A percentile compares a stretch with the other conserved stretches of the same genome.
phyloP scores from a whole-genome alignment of 1,140 invertebrate species.

The Papilio polytes region DNA sequence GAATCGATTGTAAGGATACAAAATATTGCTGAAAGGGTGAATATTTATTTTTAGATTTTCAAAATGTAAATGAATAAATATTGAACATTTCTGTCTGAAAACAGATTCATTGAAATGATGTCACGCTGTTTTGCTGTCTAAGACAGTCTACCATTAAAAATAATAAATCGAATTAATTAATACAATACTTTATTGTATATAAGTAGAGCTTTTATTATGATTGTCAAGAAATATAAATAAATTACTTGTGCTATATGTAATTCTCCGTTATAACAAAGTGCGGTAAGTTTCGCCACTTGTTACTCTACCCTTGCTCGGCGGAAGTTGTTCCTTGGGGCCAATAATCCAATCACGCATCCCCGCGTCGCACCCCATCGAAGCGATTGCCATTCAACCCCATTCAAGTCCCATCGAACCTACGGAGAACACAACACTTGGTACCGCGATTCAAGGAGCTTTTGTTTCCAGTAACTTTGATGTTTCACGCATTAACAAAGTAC shows the following conservation, averaged over 20 bases:
- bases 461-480: slow-evolving; percentile 14
- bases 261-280: background rate
- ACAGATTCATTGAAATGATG: too few relatives aligned
- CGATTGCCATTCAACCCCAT: slow-evolving; percentile 27
- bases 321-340: slow-evolving; percentile 48
- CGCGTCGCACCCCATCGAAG: slow-evolving; percentile 41
- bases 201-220: background rate
- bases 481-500: background rate
- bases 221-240: slow-evolving; percentile 1
- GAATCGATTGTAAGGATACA: background rate
- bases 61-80: background rate
- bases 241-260: background rate
- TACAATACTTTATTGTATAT: background rate
- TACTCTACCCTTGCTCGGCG: slow-evolving; percentile 10
- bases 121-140: background rate
- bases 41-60: background rate
- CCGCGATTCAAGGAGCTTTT: background rate
- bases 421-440: slow-evolving; percentile 17
- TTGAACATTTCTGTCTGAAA: background rate
- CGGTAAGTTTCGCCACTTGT: slow-evolving; percentile 17
- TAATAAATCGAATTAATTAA: too few relatives aligned
- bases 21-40: background rate
- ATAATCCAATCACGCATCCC: slow-evolving; percentile 59
- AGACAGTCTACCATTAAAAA: background rate
- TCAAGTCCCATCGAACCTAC: slow-evolving; percentile 24